Conservation (phyloP, 2,888 invertebrate genomes). For the Endotricha flammealis region DNA sequence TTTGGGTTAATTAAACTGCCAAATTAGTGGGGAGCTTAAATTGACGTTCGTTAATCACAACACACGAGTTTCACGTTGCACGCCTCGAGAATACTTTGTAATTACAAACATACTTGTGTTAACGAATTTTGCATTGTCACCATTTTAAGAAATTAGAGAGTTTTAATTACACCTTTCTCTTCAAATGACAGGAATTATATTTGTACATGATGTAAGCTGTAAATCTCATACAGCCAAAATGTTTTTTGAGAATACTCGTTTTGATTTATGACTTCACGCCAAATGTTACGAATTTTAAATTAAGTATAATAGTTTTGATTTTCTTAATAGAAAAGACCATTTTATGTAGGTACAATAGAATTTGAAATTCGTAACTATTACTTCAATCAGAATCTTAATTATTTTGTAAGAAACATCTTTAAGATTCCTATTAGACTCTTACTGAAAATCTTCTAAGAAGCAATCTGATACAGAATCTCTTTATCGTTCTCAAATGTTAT, state of each 20-base stretch:
- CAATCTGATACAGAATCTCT: conserved; percentile 22
- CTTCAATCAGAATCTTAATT: too few relatives aligned
- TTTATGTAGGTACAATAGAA: too few relatives aligned
- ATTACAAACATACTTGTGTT: conserved; percentile 50
- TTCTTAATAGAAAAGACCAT: too few relatives aligned
- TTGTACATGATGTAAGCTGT: too few relatives aligned
- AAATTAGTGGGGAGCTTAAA: conserved; percentile 56
- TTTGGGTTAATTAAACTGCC: conserved; percentile 49
- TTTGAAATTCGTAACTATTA: too few relatives aligned
- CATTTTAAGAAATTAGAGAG: conserved; percentile 57
- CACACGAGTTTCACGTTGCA: conserved; percentile 51
- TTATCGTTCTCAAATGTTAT: conserved; percentile 25
- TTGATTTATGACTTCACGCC: too few relatives aligned
- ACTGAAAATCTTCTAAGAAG: conserved; percentile 14
- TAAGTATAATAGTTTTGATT: too few relatives aligned
- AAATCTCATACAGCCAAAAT: too few relatives aligned
- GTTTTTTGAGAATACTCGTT: too few relatives aligned
- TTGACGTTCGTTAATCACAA: conserved; percentile 44
- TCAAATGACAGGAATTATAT: conserved; percentile 6
- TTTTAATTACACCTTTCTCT: conserved; percentile 69
- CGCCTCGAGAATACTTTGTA: conserved; percentile 51
- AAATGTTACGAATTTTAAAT: too few relatives aligned
- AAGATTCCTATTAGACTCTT: conserved; percentile 15
- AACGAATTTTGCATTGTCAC: conserved; percentile 65
- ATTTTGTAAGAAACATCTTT: too few relatives aligned